Base-by-base conservation (phyloP, 2,888 invertebrate genomes). In the Epinotia brunnichana region DNA sequence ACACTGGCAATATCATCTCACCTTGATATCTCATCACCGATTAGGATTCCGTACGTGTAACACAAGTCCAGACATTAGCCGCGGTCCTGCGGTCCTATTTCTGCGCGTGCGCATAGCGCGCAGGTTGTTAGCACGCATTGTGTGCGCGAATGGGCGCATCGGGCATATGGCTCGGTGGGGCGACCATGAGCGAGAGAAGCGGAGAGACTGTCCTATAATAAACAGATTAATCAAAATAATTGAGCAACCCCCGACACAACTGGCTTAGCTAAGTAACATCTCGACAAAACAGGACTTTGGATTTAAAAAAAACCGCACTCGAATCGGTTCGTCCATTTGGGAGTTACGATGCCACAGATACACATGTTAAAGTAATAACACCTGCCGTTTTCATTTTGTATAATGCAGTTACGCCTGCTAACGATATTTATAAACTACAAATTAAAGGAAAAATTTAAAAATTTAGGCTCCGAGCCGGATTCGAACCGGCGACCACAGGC, bases 111-210 rank as follows among this genome's bases (percentile, higher is more conserved):
- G 51, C 69, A 69, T 69, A 81, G 78, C 75, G 79, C 77, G 79
- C 85, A 86, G 89, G 89, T 89, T 90, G 88, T 90, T 89, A 89
- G 87, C 90, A 86, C 89, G 86, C 86, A 90, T 90, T 90, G 90
- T 90, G 83, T 86, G 83, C 78, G 77, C 84, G 83, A 87, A 85
- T 88, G 85, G 81, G 85, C 84, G 53, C 48, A 48, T 15, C 54
- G 70, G 68, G 74, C 71, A 70, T 74, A 71, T 60, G 69, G 69
- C 24, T 57, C 24, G 15, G 19, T 35, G 9, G 5, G 41, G 61
- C 13, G 48, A 68, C 72, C 67, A 67, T n/a, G 53, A 35, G 54
- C 51, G 10, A 53, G 29, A 35, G 44, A 35, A 19, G 1, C n/a
- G 3, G 17, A 19, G 11, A 29, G 51, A 63, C 29, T 5, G 41